Evolutionary conservation across 1,140 invertebrate species (phyloP).

Genomic region (Pristionchus pacificus): DNA sequence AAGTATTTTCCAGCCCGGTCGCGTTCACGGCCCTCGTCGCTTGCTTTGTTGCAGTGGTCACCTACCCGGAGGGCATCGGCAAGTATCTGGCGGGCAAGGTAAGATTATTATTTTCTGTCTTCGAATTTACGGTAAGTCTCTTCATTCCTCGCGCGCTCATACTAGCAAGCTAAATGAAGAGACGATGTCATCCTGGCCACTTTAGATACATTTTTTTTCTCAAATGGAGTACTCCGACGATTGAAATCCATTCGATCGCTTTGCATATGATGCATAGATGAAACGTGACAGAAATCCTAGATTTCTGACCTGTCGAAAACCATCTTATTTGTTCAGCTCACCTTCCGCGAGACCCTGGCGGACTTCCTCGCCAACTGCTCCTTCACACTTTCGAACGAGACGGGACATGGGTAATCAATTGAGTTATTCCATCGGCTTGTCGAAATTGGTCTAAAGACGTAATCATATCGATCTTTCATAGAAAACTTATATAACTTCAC

Average conservation of each 20-base stretch:
- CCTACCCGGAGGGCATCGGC: slow-evolving; percentile 49
- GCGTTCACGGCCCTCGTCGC: slow-evolving; percentile 51
- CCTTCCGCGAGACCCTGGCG: slow-evolving; percentile 52
- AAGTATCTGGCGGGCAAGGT: slow-evolving; percentile 49
- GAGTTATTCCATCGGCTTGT: neutral
- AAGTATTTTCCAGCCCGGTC: slow-evolving; percentile 38
- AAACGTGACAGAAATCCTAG: no score
- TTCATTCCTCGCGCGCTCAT: no score
- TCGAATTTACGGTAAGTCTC: no score
- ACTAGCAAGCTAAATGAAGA: no score
- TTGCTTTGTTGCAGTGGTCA: slow-evolving; percentile 47
- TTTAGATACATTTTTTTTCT: no score
- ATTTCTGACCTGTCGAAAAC: no score
- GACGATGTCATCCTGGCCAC: no score
- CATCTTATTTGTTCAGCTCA: slow-evolving; percentile 32
- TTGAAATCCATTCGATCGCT: no score
- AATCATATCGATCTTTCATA: neutral
- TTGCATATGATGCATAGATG: no score
- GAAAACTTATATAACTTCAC: neutral
- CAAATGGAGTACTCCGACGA: no score
- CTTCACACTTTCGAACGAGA: slow-evolving; percentile 38
- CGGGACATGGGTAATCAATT: slow-evolving; percentile 20
- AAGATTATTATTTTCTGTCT: no score
- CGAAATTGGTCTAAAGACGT: neutral
- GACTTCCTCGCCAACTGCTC: slow-evolving; percentile 54